Base-by-base conservation (phyloP, 2,888 invertebrate genomes). In the Stenolophus ochropezus region DNA sequence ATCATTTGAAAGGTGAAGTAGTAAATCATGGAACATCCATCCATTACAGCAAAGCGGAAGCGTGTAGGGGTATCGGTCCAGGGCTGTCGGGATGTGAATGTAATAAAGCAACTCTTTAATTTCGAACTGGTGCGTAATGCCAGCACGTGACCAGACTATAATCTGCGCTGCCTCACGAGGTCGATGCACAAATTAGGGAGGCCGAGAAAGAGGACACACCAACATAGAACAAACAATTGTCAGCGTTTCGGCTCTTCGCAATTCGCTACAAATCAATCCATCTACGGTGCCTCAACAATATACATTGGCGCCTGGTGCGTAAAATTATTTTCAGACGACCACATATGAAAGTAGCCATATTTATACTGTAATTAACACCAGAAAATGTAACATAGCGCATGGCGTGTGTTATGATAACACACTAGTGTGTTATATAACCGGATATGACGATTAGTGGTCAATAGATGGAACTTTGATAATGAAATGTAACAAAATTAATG, bases 21-120 rank as follows among this genome's bases (percentile, higher is more conserved):
- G 33, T 42, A 42, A 42, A 42, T 42, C 33, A 42, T 42, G 33
- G 33, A 42, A 6, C 33, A 42, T 42, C 33, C 33, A 42, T 42
- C 33, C 11, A 42, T 42, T 42, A 42, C 11, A 42, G 33, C 11
- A 11, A 42, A 42, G 33, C 33, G 33, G 33, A 42, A 42, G 11
- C 27, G 27, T 14, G 25, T 25, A 11, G 14, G 16, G 11, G 25
- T 5, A 27, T 4, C 1, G 33, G 33, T 11, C 6, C 33, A 8
- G 11, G 4, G 33, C 33, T 42, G 33, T 42, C 27, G 25, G 18
- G 14, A 25, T 65, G 47, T 21, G 21, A 65, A 27, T 51, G 78
- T 51, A 79, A 79, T 65, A 79, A 79, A 69, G 61, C 78, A 69
- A 79, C 65, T 79, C 78, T 79, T 79, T 79, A 79, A 79, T 79